Percentiles rank a stretch among this genome's conserved stretches.
Conservation (phyloP, 2,113 vertebrate species). For the Hippocampus zosterae region DNA sequence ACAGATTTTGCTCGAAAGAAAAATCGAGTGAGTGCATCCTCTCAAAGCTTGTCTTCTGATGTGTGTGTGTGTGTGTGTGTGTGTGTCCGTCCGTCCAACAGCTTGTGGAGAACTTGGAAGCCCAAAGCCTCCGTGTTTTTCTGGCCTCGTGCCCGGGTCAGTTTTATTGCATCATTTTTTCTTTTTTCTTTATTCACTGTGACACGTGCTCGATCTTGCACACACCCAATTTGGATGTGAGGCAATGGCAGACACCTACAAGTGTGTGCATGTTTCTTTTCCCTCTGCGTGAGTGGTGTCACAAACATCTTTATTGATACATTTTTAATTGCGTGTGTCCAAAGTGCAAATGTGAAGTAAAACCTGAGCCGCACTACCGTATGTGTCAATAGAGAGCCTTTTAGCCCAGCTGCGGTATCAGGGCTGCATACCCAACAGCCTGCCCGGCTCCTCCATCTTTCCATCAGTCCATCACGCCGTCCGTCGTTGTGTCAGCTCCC, state of each 20-base stretch:
- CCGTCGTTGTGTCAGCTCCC: constrained; percentile 40
- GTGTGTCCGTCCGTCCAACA: constrained; percentile 36
- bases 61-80: background rate
- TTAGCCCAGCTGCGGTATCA: constrained; percentile 72
- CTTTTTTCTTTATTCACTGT: background rate
- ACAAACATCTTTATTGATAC: background rate
- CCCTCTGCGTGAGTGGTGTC: background rate
- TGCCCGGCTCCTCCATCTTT: constrained; percentile 76
- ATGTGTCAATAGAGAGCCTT: constrained; percentile 57
- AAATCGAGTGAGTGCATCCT: constrained; percentile 5
- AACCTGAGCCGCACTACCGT: background rate
- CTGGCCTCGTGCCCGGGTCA: constrained; percentile 64
- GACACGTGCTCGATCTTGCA: background rate
- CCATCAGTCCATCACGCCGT: constrained; percentile 77
- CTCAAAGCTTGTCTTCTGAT: background rate
- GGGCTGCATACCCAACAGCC: constrained; percentile 33
- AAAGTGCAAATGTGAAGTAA: background rate
- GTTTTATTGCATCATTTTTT: constrained; percentile 6
- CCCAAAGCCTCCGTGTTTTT: constrained; percentile 71
- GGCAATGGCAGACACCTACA: background rate
- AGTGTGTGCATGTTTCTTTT: background rate
- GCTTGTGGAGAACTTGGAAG: constrained; percentile 77
- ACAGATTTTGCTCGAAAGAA: background rate
- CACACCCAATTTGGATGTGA: background rate
- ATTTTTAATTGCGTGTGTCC: background rate